phyloP scores from a whole-genome alignment of 2,888 invertebrate genomes.

The Stratiomys singularior region DNA sequence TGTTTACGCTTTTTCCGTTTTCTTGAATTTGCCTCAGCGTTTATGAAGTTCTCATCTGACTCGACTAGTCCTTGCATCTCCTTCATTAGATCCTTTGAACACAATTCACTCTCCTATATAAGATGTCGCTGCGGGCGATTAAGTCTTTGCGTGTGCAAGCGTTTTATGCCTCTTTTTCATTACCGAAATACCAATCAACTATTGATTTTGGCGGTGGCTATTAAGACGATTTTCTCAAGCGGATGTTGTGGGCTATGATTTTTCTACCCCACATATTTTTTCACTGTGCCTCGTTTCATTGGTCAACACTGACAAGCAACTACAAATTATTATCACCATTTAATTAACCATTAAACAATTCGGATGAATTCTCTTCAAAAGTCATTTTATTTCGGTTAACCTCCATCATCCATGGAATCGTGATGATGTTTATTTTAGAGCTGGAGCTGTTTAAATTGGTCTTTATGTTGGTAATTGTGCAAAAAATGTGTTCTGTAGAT shows the following conservation, averaged over 20 bases:
- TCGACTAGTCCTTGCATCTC: too few relatives aligned
- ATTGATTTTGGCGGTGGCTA: constrained; percentile 47
- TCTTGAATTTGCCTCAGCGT: too few relatives aligned
- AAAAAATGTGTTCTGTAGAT: constrained; percentile 16
- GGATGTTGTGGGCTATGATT: constrained; percentile 42
- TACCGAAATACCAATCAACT: constrained; percentile 46
- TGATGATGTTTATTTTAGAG: constrained; percentile 27
- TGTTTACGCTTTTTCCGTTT: too few relatives aligned
- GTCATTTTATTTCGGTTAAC: constrained; percentile 26
- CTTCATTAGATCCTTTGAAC: too few relatives aligned
- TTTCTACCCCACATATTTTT: constrained; percentile 14
- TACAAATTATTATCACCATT: constrained; percentile 36
- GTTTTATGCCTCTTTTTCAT: constrained; percentile 38
- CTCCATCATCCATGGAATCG: background rate
- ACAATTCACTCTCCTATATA: too few relatives aligned
- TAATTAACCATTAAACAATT: constrained; percentile 47
- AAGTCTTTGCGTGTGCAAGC: constrained; percentile 32
- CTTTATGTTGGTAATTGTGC: constrained; percentile 9
- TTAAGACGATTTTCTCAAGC: constrained; percentile 36
- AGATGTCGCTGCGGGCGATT: constrained; percentile 13
- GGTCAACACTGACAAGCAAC: constrained; percentile 15
- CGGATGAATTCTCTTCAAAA: constrained; percentile 28
- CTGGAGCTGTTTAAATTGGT: constrained; percentile 14
- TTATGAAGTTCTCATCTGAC: too few relatives aligned
- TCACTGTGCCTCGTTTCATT: background rate